These are phyloP conservation scores for Eupithecia tripunctaria DNA, from an alignment of 2,888 invertebrate species.

Conservation along the genomic window DNA sequence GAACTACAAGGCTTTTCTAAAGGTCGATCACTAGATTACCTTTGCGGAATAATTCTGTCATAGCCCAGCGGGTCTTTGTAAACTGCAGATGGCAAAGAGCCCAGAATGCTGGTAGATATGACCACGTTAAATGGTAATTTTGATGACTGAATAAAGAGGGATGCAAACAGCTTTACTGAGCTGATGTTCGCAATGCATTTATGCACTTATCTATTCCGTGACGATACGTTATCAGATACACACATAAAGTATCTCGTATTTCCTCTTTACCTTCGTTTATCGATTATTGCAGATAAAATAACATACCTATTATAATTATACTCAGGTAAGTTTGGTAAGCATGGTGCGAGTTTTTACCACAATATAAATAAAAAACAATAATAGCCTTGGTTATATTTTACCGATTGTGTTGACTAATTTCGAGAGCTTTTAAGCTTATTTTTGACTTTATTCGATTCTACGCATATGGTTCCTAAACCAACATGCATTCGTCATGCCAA, in stretches of 20 bases:
- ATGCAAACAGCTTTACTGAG: neutral
- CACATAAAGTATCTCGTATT: neutral
- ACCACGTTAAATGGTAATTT: neutral
- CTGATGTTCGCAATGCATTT: neutral
- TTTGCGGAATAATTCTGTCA: conserved; percentile 9
- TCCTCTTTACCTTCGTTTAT: neutral
- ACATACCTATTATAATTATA: neutral
- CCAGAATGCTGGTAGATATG: neutral
- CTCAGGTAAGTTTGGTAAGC: too few species aligned
- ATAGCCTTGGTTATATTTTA: neutral
- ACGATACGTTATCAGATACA: conserved; percentile 3
- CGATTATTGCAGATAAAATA: neutral
- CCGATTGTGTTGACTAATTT: neutral
- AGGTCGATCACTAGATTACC: conserved; percentile 1
- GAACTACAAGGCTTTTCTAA: conserved; percentile 4
- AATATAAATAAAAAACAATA: neutral
- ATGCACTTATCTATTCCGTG: conserved; percentile 3
- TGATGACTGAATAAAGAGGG: neutral
- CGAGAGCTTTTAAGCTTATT: neutral
- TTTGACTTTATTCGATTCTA: neutral
- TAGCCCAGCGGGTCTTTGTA: neutral
- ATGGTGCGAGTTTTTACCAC: neutral
- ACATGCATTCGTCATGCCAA: conserved; percentile 36
- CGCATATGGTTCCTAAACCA: conserved; percentile 16
- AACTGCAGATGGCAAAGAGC: conserved; percentile 4